These are phyloP conservation scores for Egretta garzetta DNA, from an alignment of 2,113 vertebrate species.

Conservation along the genomic window DNA sequence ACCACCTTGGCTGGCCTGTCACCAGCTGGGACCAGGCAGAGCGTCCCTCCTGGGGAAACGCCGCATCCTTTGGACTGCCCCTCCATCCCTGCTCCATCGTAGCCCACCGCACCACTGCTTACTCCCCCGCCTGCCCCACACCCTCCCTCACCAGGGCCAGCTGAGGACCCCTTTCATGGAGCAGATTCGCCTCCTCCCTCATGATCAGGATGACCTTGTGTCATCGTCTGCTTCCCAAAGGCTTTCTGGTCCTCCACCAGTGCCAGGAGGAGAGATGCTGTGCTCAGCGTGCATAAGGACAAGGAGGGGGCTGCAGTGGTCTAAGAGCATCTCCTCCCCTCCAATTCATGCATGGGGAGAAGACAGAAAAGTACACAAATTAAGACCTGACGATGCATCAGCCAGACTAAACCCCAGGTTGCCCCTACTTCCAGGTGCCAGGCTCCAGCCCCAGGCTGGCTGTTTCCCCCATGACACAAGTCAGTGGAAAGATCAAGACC, in stretches of 20 bases:
- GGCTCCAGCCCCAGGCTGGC: background rate
- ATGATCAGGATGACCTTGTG: background rate
- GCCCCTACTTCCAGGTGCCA: background rate
- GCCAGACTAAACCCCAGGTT: background rate
- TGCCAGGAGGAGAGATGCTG: background rate
- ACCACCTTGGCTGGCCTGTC: background rate
- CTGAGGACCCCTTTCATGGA: background rate
- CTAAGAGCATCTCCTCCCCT: background rate
- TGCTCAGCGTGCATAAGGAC: background rate
- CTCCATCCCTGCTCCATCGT: accelerated
- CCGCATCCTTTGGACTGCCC: accelerated
- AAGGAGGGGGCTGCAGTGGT: background rate
- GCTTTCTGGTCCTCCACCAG: background rate
- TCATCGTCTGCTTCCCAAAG: background rate
- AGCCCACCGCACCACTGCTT: accelerated
- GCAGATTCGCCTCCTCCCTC: background rate
- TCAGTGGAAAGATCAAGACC: background rate
- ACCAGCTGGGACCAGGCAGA: background rate
- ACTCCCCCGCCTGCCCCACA: background rate
- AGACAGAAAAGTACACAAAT: background rate
- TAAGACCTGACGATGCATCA: background rate
- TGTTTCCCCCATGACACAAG: background rate
- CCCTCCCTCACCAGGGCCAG: background rate
- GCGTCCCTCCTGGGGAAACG: background rate
- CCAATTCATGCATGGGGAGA: background rate